These are phyloP conservation scores for Agrochola macilenta DNA, from an alignment of 2,888 invertebrate species.

Conservation along the genomic window DNA sequence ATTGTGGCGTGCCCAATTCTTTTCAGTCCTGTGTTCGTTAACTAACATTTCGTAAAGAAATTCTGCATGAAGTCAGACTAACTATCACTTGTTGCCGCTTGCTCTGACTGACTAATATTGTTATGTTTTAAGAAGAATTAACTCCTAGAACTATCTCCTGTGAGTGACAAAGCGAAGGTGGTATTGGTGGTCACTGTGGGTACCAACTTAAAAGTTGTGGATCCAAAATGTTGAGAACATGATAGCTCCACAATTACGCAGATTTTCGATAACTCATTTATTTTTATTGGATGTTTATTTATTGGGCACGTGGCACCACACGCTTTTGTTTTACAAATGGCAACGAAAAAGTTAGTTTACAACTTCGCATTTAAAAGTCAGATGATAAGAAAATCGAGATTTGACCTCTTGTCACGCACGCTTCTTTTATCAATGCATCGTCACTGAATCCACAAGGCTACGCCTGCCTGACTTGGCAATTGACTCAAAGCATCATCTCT, in stretches of 20 bases:
- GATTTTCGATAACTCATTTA: not conserved
- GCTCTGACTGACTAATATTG: too few relatives aligned
- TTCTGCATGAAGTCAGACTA: too few relatives aligned
- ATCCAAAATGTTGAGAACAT: too few relatives aligned
- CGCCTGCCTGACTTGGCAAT: not conserved
- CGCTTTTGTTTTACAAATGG: slow-evolving; percentile 8
- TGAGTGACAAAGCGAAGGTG: too few relatives aligned
- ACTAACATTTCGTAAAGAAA: too few relatives aligned
- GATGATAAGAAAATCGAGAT: slow-evolving; percentile 32
- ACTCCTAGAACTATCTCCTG: too few relatives aligned
- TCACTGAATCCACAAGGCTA: slow-evolving; percentile 34
- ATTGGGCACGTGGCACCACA: slow-evolving; percentile 34
- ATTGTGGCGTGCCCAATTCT: too few relatives aligned
- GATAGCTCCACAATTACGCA: not conserved
- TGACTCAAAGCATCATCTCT: too few relatives aligned
- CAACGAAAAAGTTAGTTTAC: slow-evolving; percentile 9
- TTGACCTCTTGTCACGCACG: slow-evolving; percentile 35
- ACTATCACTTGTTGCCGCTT: not conserved
- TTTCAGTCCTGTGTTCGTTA: too few relatives aligned
- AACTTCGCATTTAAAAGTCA: slow-evolving; percentile 23
- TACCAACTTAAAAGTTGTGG: not conserved
- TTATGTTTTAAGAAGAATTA: too few relatives aligned
- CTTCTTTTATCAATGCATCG: slow-evolving; percentile 1
- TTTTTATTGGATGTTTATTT: slow-evolving; percentile 31
- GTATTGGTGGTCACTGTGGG: not conserved